Percentiles rank a stretch among this genome's conserved stretches.
These are phyloP conservation scores for Bos taurus DNA, from an alignment of 2,113 vertebrate species.

Conservation along the genomic window ARS-UCD2.0 NC_037349.1:29637501-29638000, in stretches of 20 bases:
- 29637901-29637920: neutral
- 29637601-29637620: neutral
- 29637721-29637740: fast-evolving
- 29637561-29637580: neutral
- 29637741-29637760: too few relatives aligned
- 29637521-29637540: neutral
- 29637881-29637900: neutral
- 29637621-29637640: neutral
- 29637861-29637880: neutral
- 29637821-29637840: neutral
- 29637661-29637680: neutral
- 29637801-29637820: neutral
- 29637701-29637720: neutral
- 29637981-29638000: too few relatives aligned
- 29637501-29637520: neutral
- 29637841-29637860: too few relatives aligned
- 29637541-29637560: neutral
- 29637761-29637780: neutral
- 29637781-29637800: too few relatives aligned
- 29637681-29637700: neutral
- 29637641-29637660: too few relatives aligned
- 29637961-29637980: neutral
- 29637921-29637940: neutral
- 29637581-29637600: neutral
- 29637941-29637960: neutral